Conservation (phyloP, 2,888 invertebrate species). For the Venusia cambrica region DNA sequence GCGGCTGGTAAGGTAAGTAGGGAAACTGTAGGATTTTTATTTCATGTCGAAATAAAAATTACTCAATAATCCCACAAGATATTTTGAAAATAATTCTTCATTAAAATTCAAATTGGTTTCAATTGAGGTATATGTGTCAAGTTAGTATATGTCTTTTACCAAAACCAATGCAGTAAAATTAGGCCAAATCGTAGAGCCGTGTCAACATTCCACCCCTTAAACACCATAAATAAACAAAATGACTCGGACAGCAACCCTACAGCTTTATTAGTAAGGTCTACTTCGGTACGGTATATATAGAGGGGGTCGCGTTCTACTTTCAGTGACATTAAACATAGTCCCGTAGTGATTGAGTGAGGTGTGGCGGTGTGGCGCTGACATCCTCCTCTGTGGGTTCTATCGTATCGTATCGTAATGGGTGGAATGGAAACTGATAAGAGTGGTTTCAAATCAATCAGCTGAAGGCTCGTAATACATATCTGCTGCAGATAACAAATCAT, state of each 20-base stretch:
- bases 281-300: constrained; percentile 40
- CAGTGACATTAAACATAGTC: constrained; percentile 60
- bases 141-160: constrained; percentile 35
- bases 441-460: constrained; percentile 36
- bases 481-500: too few relatives aligned
- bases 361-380: too few relatives aligned
- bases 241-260: constrained; percentile 32
- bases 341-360: constrained; percentile 67
- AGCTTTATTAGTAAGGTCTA: constrained; percentile 36
- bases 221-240: constrained; percentile 37
- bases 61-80: too few relatives aligned
- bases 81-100: too few relatives aligned
- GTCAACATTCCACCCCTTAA: constrained; percentile 52
- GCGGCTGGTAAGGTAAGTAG: too few relatives aligned
- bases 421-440: constrained; percentile 43
- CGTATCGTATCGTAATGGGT: too few relatives aligned
- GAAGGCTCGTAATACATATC: constrained; percentile 18
- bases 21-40: too few relatives aligned
- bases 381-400: too few relatives aligned
- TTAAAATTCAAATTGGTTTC: too few relatives aligned
- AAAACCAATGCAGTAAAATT: constrained; percentile 48
- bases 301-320: constrained; percentile 61
- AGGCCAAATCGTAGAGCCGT: constrained; percentile 41
- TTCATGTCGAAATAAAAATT: too few relatives aligned
- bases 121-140: too few relatives aligned